Conservation (phyloP, 2,113 vertebrate species). For the Geococcyx californianus region DNA sequence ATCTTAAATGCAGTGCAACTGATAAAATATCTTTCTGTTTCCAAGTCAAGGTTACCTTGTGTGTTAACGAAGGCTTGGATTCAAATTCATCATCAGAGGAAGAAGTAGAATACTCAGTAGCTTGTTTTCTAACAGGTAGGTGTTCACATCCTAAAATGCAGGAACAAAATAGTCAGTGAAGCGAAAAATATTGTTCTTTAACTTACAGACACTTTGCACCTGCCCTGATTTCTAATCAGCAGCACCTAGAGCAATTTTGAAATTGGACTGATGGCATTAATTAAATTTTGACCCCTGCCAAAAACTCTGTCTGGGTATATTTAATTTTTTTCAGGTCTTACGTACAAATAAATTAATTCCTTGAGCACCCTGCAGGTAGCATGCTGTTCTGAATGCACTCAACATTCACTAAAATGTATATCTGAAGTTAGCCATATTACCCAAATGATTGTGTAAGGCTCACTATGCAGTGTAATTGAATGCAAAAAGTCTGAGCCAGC, state of each 20-base stretch:
- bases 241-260: slow-evolving; percentile 65
- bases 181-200: not conserved
- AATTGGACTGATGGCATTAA: slow-evolving; percentile 55
- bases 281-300: slow-evolving; percentile 69
- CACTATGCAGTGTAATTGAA: slow-evolving; percentile 79
- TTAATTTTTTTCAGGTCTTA: slow-evolving; percentile 14
- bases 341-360: slow-evolving; percentile 67
- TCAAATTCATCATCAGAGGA: slow-evolving; percentile 81
- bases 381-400: slow-evolving; percentile 49
- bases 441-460: slow-evolving; percentile 77
- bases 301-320: slow-evolving; percentile 35
- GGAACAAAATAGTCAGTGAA: slow-evolving; percentile 39
- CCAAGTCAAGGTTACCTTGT: slow-evolving; percentile 76
- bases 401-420: slow-evolving; percentile 73
- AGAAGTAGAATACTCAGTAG: slow-evolving; percentile 12
- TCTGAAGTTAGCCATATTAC: slow-evolving; percentile 77
- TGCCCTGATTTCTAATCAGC: slow-evolving; percentile 39
- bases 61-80: slow-evolving; percentile 43
- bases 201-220: slow-evolving; percentile 58
- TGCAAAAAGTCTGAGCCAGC: slow-evolving; percentile 80
- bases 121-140: not conserved
- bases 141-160: slow-evolving; percentile 55
- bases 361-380: slow-evolving; percentile 51
- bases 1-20: not conserved
- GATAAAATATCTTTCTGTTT: not conserved